Conservation (phyloP, 2,113 vertebrate genomes). For the Coregonus clupeaformis region DNA sequence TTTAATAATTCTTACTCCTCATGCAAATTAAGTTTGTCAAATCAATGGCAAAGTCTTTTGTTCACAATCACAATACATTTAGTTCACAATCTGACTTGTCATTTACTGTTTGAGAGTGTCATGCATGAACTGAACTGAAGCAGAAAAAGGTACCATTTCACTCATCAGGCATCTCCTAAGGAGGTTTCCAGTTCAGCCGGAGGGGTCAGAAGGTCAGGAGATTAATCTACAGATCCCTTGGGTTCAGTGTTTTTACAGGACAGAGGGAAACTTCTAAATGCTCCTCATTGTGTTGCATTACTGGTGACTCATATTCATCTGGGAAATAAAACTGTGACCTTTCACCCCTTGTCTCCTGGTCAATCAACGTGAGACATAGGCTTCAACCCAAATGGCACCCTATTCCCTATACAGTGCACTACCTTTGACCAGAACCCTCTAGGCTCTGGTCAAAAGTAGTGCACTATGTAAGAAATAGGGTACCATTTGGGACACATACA, state of each 20-base stretch:
- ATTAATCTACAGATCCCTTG: slow-evolving; percentile 41
- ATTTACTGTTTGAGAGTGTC: slow-evolving; percentile 38
- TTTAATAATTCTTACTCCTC: slow-evolving; percentile 6
- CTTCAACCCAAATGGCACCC: too few relatives aligned
- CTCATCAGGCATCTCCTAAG: slow-evolving; percentile 32
- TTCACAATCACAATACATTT: background rate
- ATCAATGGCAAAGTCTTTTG: background rate
- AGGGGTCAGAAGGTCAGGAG: slow-evolving; percentile 43
- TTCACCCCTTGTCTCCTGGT: slow-evolving; percentile 41
- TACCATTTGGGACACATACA: slow-evolving; percentile 19
- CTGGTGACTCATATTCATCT: slow-evolving; percentile 43
- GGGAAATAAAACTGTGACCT: slow-evolving; percentile 51
- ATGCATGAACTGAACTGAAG: slow-evolving; percentile 42
- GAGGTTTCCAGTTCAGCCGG: slow-evolving; percentile 33
- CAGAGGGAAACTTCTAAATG: slow-evolving; percentile 35
- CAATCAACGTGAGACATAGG: slow-evolving; percentile 16
- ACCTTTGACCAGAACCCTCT: too few relatives aligned
- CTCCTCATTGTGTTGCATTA: slow-evolving; percentile 38
- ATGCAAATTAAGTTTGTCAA: background rate
- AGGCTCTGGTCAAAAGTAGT: too few relatives aligned
- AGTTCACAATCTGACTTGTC: background rate
- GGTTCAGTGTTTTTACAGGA: slow-evolving; percentile 43
- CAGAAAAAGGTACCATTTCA: slow-evolving; percentile 34
- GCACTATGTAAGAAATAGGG: background rate
- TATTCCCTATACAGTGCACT: too few relatives aligned